A percentile compares a stretch with the other conserved stretches of the same genome.
These are phyloP conservation scores for Amaurobius ferox DNA, from an alignment of 2,888 invertebrate species.

Conservation along the genomic window DNA sequence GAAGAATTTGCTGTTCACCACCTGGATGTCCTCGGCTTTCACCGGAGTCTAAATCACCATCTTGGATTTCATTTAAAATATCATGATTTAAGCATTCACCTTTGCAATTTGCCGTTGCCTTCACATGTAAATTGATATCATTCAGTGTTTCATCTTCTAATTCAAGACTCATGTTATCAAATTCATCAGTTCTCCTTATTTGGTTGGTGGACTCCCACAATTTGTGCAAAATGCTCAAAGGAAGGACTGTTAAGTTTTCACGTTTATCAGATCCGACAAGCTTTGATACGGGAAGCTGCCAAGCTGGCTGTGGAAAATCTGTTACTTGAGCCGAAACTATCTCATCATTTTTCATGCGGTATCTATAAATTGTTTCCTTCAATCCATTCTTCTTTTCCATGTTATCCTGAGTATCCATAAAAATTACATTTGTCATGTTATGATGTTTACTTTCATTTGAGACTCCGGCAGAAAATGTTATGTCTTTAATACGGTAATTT, in stretches of 20 bases:
- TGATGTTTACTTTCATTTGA: too few relatives aligned
- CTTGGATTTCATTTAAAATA: not conserved
- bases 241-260: slow-evolving; percentile 21
- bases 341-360: too few relatives aligned
- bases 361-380: not conserved
- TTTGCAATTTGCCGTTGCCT: not conserved
- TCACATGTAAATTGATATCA: too few relatives aligned
- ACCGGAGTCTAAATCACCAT: not conserved
- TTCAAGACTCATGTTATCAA: not conserved
- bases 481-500: too few relatives aligned
- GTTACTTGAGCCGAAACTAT: not conserved
- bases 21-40: slow-evolving; percentile 37
- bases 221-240: slow-evolving; percentile 31
- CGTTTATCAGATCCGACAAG: not conserved
- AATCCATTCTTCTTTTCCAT: not conserved
- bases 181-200: not conserved
- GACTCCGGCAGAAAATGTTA: too few relatives aligned
- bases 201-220: slow-evolving; percentile 18
- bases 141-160: not conserved
- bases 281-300: slow-evolving; percentile 28
- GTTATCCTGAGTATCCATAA: too few relatives aligned
- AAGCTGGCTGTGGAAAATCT: not conserved
- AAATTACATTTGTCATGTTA: too few relatives aligned
- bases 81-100: not conserved
- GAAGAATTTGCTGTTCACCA: slow-evolving; percentile 47